Evolutionary conservation across 2,797 vertebrate genomes (phyloP), one percentile per base, ranked within the genome.

Genomic region (Neopelma chrysocephalum): DNA sequence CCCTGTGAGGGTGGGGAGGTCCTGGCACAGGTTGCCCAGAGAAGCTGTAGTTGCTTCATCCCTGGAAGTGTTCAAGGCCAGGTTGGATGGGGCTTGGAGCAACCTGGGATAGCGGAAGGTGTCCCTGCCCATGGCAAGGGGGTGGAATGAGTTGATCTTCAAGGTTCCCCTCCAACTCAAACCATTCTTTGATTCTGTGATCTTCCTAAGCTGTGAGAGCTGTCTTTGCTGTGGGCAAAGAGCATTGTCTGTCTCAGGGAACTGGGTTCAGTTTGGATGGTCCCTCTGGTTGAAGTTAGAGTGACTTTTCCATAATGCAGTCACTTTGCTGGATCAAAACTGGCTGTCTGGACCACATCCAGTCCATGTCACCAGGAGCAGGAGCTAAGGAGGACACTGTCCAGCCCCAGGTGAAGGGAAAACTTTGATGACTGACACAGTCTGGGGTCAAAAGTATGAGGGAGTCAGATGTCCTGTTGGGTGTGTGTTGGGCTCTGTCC

Each of bases 51-150:
- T 78, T 69, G 56, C 7, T 26, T 12, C 40, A 47, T 61, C 22
- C 10, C 7, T 82, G 62, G 21, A 0, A 61, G 9, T 69, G 56
- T 6, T 22, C 54, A 5, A 36, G 29, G 11, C 14, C 54, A 40
- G 34, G 12, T 0, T 61, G 21, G 26, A 48, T 0, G 0, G 15
- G 8, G 25, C 40, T 75, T 22, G 54, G 34, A 69, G 31, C 25
- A 42, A 0, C 18, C 15, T 47, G 61, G 17, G 17, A 0, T 0
- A 27, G 10, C 61, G 70, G 54, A 4, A 61, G 15, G 4, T 32
- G 47, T 36, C 31, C 40, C 40, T 81, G 11, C 20, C 2, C 17
- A 2, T 15, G n/a, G 14, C 34, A 54, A 7, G 25, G 31, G 15
- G 3, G 3, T 42, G 17, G 14, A 12, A 13, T 12, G 4, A 4